Conservation (phyloP, 92 coral and sea anemone genomes). For the Pocillopora grandis region DNA sequence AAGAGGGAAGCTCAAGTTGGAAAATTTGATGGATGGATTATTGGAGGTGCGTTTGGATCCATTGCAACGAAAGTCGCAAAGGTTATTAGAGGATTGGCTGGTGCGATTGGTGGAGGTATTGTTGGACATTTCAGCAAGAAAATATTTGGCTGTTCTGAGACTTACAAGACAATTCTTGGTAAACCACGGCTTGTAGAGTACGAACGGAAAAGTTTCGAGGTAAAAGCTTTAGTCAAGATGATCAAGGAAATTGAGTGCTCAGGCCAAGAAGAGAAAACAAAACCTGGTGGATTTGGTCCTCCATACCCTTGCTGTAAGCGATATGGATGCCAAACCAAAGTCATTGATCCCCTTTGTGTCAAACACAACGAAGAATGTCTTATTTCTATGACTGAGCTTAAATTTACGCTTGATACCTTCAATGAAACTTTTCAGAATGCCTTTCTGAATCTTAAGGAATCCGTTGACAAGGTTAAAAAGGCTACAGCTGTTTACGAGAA, state of each 20-base stretch:
- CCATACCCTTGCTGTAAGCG: slow-evolving; percentile 39
- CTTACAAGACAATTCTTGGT: slow-evolving; percentile 13
- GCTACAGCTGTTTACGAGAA: slow-evolving; percentile 14
- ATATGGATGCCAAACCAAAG: slow-evolving; percentile 29
- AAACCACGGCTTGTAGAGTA: not conserved
- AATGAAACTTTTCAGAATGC: slow-evolving; percentile 12
- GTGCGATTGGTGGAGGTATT: not conserved
- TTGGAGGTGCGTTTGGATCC: not conserved
- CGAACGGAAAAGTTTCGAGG: not conserved
- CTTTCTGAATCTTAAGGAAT: not conserved
- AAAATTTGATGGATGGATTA: not conserved
- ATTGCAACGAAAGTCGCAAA: not conserved
- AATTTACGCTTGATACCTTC: not conserved
- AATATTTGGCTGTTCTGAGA: slow-evolving; percentile 9
- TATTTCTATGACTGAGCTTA: slow-evolving; percentile 3
- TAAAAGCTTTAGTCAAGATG: not conserved
- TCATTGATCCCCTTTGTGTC: slow-evolving; percentile 34
- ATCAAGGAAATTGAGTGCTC: slow-evolving; percentile 34
- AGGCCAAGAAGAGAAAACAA: slow-evolving; percentile 10
- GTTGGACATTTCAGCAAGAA: not conserved
- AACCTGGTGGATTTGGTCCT: slow-evolving; percentile 36
- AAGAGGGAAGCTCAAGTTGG: not conserved
- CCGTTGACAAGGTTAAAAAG: slow-evolving; percentile 6
- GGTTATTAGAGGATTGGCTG: not conserved
- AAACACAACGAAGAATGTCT: slow-evolving; percentile 4